A percentile compares a stretch with the other conserved stretches of the same genome.
phyloP scores from a whole-genome alignment of 1,140 invertebrate species.

The Caenorhabditis briggsae region DNA sequence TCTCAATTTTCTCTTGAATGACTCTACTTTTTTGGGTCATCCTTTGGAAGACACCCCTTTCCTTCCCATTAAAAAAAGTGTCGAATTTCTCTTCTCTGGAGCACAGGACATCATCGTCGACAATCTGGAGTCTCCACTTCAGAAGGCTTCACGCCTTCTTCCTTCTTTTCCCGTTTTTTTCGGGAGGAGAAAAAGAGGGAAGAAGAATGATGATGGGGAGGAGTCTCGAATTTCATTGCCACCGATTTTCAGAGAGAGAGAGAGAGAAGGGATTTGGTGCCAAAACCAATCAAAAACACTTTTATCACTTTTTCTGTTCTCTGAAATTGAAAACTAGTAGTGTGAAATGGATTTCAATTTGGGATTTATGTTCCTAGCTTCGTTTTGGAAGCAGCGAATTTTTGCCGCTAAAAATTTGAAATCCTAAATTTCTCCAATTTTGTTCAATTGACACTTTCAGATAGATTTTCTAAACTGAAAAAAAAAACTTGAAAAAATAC shows the following conservation, averaged over 20 bases:
- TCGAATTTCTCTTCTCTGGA: conserved; percentile 24
- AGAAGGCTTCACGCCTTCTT: conserved; percentile 21
- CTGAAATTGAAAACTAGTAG: too few species aligned
- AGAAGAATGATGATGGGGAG: not conserved
- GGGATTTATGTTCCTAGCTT: too few species aligned
- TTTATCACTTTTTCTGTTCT: conserved; percentile 6
- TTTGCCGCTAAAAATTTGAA: too few species aligned
- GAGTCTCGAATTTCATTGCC: conserved; percentile 32
- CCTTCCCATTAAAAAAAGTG: conserved; percentile 37
- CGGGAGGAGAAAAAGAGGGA: not conserved
- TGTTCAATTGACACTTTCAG: too few species aligned
- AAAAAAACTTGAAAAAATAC: too few species aligned
- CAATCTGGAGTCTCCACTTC: conserved; percentile 41
- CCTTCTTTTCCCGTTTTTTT: not conserved
- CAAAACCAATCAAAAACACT: conserved; percentile 25
- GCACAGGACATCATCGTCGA: not conserved
- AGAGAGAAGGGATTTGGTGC: conserved; percentile 35
- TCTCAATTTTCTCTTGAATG: conserved; percentile 17
- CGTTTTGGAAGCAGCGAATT: too few species aligned
- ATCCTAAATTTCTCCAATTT: too few species aligned
- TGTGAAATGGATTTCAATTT: too few species aligned
- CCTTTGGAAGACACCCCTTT: conserved; percentile 32
- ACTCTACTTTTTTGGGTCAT: conserved; percentile 37
- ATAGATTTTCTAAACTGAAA: too few species aligned
- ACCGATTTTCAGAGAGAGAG: conserved; percentile 17